Conservation (phyloP, 2,888 invertebrate species). For the Cenopis cana region DNA sequence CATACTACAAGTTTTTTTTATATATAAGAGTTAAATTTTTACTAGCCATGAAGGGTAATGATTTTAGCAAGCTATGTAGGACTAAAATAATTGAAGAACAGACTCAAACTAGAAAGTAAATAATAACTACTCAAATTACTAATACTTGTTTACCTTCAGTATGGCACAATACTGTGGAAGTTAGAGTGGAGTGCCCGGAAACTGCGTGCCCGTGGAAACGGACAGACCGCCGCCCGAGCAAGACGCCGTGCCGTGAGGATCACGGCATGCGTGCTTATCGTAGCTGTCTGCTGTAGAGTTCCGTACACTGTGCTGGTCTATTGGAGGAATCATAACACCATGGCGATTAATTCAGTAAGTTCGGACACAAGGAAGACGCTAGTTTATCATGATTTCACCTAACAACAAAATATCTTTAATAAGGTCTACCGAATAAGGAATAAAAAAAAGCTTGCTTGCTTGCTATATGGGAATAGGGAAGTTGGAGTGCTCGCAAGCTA, state of each 20-base stretch:
- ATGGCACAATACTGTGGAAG: conserved; percentile 79
- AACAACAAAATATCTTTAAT: too few relatives aligned
- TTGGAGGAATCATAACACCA: conserved; percentile 82
- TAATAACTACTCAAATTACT: background rate
- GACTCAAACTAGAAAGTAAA: background rate
- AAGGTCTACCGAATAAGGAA: too few relatives aligned
- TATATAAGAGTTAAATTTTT: too few relatives aligned
- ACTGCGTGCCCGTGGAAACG: conserved; percentile 86
- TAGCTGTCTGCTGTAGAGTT: conserved; percentile 88
- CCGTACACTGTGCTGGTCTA: conserved; percentile 91
- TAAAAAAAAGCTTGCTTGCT: too few relatives aligned
- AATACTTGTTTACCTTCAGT: conserved; percentile 55
- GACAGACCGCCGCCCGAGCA: conserved; percentile 85
- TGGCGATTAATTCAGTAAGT: conserved; percentile 77
- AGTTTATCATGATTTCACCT: too few relatives aligned
- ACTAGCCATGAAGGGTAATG: too few relatives aligned
- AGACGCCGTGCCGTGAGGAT: conserved; percentile 89
- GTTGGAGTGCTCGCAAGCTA: too few relatives aligned
- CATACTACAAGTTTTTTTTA: too few relatives aligned
- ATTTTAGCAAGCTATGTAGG: too few relatives aligned
- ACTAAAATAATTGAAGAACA: too few relatives aligned
- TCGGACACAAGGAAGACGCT: too few relatives aligned
- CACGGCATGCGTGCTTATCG: conserved; percentile 88
- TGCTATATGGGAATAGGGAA: background rate
- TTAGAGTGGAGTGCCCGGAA: conserved; percentile 88